These are phyloP conservation scores for Macrobrachium rosenbergii DNA, from an alignment of 1,140 invertebrate species.

Conservation along the genomic window DNA sequence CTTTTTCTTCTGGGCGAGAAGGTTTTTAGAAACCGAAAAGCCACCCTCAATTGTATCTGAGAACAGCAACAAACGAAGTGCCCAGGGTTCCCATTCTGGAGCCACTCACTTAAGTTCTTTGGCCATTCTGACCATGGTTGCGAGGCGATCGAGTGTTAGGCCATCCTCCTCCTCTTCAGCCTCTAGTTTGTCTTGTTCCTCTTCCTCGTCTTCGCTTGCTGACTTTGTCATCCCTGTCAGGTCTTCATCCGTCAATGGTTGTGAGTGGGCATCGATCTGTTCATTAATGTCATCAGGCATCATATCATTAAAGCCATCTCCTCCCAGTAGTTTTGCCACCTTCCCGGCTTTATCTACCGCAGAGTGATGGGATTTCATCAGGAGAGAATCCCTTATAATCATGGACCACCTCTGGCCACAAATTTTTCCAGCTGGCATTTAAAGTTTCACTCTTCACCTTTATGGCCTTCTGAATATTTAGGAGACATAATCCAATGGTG, in stretches of 20 bases:
- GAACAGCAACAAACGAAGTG: background rate
- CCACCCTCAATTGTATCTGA: background rate
- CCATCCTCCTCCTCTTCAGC: background rate
- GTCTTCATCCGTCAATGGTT: conserved; percentile 60
- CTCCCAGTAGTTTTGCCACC: conserved; percentile 60
- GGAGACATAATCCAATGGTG: background rate
- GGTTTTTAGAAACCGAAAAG: conserved; percentile 1
- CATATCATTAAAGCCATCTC: conserved; percentile 67
- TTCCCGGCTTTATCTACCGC: too few relatives aligned
- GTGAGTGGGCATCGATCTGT: conserved; percentile 46
- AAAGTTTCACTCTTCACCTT: conserved; percentile 35
- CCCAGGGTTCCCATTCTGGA: background rate
- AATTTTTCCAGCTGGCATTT: conserved; percentile 42
- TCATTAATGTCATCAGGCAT: conserved; percentile 39
- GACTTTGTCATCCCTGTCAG: conserved; percentile 67
- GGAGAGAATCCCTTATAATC: conserved; percentile 25
- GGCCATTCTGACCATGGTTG: background rate
- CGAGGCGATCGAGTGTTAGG: background rate
- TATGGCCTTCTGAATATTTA: background rate
- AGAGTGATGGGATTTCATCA: too few relatives aligned
- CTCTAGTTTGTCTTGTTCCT: conserved; percentile 36
- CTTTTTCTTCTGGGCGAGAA: conserved; percentile 13
- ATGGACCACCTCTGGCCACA: conserved; percentile 16
- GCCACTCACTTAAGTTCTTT: background rate
- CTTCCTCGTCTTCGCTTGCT: conserved; percentile 40